Base-by-base conservation (phyloP, 2,797 vertebrate species). In the Liparis tanakae region DNA sequence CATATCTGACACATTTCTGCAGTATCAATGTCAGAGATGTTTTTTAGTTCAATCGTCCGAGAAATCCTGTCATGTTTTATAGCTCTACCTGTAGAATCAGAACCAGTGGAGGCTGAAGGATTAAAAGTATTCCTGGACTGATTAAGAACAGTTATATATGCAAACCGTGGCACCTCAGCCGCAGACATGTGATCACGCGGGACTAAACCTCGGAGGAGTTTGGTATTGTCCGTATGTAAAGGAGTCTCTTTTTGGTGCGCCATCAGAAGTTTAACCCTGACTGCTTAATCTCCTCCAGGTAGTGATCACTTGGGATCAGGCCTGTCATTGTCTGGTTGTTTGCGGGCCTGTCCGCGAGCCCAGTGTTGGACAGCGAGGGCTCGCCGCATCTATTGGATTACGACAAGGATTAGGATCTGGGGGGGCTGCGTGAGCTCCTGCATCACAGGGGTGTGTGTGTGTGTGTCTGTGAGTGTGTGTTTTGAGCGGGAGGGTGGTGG, bases 341-440 rank as follows among this genome's bases (percentile, higher is more conserved):
- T 88, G n/a, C n/a, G n/a, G n/a, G n/a, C n/a, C n/a, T n/a, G n/a
- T n/a, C n/a, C n/a, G n/a, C 83, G 78, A 88, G 91, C 88, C 81
- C 90, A 73, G 75, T 77, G 87, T 43, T 91, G 94, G 94, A 93
- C 93, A n/a, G n/a, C n/a, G n/a, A n/a, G n/a, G n/a, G n/a, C n/a
- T n/a, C n/a, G n/a, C n/a, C n/a, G n/a, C n/a, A 92, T 96, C 94
- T 96, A 93, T 91, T 95, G 96, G 96, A 97, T 98, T 97, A 98
- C 72, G 91, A 76, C 82, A 94, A 93, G 96, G 96, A 96, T 96
- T 98, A 97, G 94, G 93, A 90, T 94, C 91, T 85, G 39, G 39
- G 39, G 37, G 85, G 92, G 72, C 88, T 78, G 82, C 80, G 81
- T 86, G 75, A 73, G 0, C 76, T n/a, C n/a, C n/a, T n/a, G n/a